Conservation (phyloP, 2,888 invertebrate genomes). For the Rotaria socialis region DNA sequence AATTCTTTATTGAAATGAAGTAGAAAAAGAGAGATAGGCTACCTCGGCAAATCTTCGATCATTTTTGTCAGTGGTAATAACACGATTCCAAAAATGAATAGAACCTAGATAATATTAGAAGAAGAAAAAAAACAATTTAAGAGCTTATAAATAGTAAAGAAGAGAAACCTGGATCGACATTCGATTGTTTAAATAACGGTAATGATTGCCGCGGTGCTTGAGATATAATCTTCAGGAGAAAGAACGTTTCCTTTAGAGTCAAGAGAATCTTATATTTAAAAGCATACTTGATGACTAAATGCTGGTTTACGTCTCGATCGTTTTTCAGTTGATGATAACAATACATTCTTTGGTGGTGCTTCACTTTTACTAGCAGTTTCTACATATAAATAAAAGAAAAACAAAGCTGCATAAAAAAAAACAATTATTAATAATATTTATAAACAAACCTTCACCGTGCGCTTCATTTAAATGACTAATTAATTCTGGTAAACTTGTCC, state of each 20-base stretch:
- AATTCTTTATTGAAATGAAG: background rate
- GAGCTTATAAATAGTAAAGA: background rate
- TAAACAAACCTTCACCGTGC: background rate
- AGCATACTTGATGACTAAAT: conserved; percentile 35
- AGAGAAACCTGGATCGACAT: conserved; percentile 17
- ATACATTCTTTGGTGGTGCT: background rate
- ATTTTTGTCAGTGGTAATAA: background rate
- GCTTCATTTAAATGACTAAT: conserved; percentile 7
- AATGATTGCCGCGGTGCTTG: background rate
- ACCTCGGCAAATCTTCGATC: background rate
- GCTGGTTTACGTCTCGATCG: conserved; percentile 32
- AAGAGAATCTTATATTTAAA: background rate
- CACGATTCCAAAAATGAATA: conserved; percentile 12
- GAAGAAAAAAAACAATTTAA: background rate
- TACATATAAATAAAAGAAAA: background rate
- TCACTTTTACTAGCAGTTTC: background rate
- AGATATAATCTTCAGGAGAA: background rate
- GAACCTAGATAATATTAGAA: background rate
- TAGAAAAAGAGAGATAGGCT: background rate
- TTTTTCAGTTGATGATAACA: background rate
- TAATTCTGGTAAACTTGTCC: background rate
- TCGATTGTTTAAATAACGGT: background rate
- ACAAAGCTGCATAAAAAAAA: background rate
- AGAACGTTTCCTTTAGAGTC: background rate
- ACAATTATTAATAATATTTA: background rate